A percentile compares a stretch with the other conserved stretches of the same genome.
phyloP scores from a whole-genome alignment of 2,797 vertebrate species.

The Graptemys geographica region DNA sequence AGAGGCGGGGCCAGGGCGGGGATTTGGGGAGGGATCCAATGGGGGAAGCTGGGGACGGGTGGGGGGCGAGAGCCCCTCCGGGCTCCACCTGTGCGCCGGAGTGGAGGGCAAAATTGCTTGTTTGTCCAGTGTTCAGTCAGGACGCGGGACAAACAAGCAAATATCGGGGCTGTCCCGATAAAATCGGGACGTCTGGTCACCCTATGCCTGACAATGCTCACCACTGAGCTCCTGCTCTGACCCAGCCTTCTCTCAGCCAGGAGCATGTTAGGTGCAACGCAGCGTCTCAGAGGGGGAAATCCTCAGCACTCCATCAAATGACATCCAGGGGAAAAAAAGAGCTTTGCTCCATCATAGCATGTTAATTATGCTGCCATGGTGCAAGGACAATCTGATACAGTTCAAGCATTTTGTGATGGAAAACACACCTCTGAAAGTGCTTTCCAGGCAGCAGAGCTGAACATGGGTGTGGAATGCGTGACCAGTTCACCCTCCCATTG shows the following conservation, averaged over 20 bases:
- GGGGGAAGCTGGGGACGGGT: too few species aligned
- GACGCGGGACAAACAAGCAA: too few species aligned
- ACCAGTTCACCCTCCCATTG: fast-evolving
- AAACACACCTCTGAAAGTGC: not conserved
- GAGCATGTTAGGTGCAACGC: not conserved
- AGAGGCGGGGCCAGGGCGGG: too few species aligned
- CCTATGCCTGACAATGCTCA: too few species aligned
- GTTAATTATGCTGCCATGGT: not conserved
- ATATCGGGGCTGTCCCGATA: too few species aligned
- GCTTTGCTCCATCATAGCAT: not conserved
- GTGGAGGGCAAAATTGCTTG: too few species aligned
- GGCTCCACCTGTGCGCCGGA: too few species aligned
- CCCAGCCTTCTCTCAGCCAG: not conserved
- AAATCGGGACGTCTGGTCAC: too few species aligned
- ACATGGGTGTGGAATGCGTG: fast-evolving
- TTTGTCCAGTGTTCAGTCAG: too few species aligned
- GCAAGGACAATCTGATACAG: not conserved
- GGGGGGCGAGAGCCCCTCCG: too few species aligned
- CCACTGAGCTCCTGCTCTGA: too few species aligned
- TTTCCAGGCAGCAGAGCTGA: not conserved
- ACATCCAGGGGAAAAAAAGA: not conserved
- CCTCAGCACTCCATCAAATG: not conserved
- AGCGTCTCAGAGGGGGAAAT: not conserved
- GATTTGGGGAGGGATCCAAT: too few species aligned
- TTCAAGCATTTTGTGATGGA: fast-evolving